Evolutionary conservation across 2,888 invertebrate species (phyloP), one percentile per base, ranked within the genome.

Genomic region (Hypercompe scribonia): DNA sequence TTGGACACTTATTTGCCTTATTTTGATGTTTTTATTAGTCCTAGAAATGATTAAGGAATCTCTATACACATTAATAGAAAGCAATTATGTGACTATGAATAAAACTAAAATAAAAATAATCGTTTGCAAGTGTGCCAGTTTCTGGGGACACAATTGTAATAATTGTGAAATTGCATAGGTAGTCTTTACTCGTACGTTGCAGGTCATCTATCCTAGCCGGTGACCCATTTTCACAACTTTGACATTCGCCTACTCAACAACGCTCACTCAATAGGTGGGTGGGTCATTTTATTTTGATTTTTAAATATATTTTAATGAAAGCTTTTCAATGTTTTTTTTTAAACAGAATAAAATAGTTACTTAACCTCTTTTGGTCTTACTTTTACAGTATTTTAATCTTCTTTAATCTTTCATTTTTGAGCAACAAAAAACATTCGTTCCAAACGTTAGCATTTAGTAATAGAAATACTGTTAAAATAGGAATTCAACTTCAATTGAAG

Each of bases 221-320:
- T 94, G 95, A 94, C 95, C 94, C 90, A 94, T 94, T 94, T 95
- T 92, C 90, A 88, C 90, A 91, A 91, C 88, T 89, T 91, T 90
- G 87, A 90, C 90, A 91, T 90, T 92, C 91, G 89, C 90, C 88
- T 91, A 88, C 86, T 88, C 87, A 85, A 86, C 89, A 86, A 87
- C 89, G 87, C 89, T 91, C 91, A 90, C 90, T n/a, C 91, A 92
- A 89, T 90, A 90, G 88, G 87, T 90, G 90, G 86, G 88, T 87
- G 89, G 84, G 86, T 91, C 87, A 88, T 88, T 90, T 88, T 87
- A 84, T 87, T 88, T 81, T 82, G 84, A 81, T 88, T 87, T 90
- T 90, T 87, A 83, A 87, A 90, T 88, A 89, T 91, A 90, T 90
- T 91, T 86, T 79, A 87, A 88, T 86, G 81, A 81, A 73, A 18